Conservation (phyloP, 2,113 vertebrate species). For the Sisor rabdophorus region DNA sequence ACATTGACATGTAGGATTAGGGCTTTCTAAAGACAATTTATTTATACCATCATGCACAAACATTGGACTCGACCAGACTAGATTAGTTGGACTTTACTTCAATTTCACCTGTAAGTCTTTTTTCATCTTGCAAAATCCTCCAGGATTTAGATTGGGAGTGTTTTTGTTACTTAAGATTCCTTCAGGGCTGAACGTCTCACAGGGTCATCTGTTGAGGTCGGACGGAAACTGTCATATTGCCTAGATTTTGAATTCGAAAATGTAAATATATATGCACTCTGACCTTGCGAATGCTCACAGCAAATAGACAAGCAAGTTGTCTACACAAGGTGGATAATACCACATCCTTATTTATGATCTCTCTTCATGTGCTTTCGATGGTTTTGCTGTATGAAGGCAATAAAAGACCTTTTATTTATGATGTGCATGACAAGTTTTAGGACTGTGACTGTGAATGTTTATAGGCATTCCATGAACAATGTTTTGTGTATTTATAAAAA, state of each 20-base stretch:
- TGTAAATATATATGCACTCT: background rate
- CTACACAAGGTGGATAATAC: background rate
- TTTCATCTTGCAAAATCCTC: background rate
- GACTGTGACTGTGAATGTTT: background rate
- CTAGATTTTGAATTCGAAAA: background rate
- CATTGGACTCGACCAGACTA: too few species aligned
- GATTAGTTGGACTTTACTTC: too few species aligned
- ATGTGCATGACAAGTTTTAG: background rate
- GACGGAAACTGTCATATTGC: background rate
- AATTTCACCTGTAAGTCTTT: background rate
- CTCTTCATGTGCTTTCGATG: background rate
- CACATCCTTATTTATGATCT: background rate
- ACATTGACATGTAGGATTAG: background rate
- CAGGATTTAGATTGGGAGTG: background rate
- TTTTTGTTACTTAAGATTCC: background rate
- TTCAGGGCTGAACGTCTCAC: background rate
- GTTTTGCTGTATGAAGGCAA: slow-evolving; percentile 4
- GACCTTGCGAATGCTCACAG: background rate
- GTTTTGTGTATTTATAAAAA: background rate
- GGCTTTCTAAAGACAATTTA: background rate
- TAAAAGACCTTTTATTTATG: slow-evolving; percentile 17
- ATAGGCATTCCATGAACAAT: background rate
- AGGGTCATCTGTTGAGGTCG: background rate
- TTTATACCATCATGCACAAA: background rate
- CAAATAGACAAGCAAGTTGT: background rate